Percentiles rank a stretch among this genome's conserved stretches.
Evolutionary conservation across 2,113 vertebrate species (phyloP).

Genomic region (Melanerpes formicivorus): DNA sequence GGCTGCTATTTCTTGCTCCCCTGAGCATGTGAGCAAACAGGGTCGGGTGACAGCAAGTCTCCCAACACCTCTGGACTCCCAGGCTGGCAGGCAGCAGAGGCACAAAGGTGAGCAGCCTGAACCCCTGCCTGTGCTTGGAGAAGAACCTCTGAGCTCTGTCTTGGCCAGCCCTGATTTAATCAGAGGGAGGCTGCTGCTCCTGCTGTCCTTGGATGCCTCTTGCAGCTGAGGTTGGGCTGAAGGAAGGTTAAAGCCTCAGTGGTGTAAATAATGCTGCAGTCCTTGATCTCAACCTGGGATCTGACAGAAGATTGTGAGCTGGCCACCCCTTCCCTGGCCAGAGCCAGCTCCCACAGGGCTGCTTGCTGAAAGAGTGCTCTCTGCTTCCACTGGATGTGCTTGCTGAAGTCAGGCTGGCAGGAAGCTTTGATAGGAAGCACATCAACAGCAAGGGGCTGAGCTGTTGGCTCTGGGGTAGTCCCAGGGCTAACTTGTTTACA

Average conservation of each 20-base stretch:
- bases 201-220: constrained; percentile 58
- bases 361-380: constrained; percentile 45
- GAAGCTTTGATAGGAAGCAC: neutral
- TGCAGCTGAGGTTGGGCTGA: neutral
- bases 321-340: constrained; percentile 14
- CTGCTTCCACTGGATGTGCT: constrained; percentile 16
- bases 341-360: constrained; percentile 20
- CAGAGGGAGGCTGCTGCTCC: constrained; percentile 10
- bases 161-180: neutral
- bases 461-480: neutral
- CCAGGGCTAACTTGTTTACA: neutral
- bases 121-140: neutral
- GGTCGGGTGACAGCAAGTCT: neutral
- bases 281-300: constrained; percentile 27
- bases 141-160: neutral
- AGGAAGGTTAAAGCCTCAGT: constrained; percentile 18
- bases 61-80: neutral
- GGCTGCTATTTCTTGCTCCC: neutral
- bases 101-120: neutral
- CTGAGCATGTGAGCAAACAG: neutral
- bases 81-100: neutral
- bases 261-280: constrained; percentile 26
- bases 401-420: constrained; percentile 6
- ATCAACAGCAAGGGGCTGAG: neutral
- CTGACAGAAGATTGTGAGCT: constrained; percentile 36